Base-by-base conservation (phyloP, 2,888 invertebrate species). In the Campoplex capitator region DNA sequence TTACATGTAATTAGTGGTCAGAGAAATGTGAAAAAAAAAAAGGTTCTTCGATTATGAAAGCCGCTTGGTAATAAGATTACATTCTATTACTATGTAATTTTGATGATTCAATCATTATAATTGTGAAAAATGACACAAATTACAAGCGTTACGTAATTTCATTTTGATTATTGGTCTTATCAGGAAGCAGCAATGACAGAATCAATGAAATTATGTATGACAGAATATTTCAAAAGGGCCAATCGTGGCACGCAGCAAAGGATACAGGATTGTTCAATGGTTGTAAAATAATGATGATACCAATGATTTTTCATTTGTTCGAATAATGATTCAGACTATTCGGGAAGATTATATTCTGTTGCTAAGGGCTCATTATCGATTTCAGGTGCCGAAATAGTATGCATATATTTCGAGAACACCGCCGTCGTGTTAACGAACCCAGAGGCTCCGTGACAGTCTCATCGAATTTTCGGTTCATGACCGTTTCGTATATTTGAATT, bases 391-490 rank as follows among this genome's bases (percentile, higher is more conserved):
- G 45, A 56, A 28, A 38, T 58, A 35, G 7, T 16, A n/a, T 45
- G 9, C 45, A 56, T 42, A 7, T 8, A 18, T 42, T 32, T 48
- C 28, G n/a, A 13, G 67, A 51, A 51, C 67, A 7, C 13, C 38
- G 56, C 1, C 38, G 8, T 45, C 45, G n/a, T 38, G 62, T 71
- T 28, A 65, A 67, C 28, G 38, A 13, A 70, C 23, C 75, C 23
- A 23, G 65, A 38, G 35, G 58, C 75, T 38, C 75, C 62, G 74
- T 79, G 78, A 83, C 75, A 38, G 16, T 79, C 45, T 70, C 65
- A 86, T 83, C 54, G 65, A 83, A 83, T 86, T 83, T 86, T 86
- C 86, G 83, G 75, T 86, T 76, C 48, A 78, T 38, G 79, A 78
- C 83, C 79, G 38, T 73, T 54, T 77, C n/a, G 42, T 6, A 6